Conservation (phyloP, 2,797 vertebrate species). For the Lepilemur ruficaudatus region DNA sequence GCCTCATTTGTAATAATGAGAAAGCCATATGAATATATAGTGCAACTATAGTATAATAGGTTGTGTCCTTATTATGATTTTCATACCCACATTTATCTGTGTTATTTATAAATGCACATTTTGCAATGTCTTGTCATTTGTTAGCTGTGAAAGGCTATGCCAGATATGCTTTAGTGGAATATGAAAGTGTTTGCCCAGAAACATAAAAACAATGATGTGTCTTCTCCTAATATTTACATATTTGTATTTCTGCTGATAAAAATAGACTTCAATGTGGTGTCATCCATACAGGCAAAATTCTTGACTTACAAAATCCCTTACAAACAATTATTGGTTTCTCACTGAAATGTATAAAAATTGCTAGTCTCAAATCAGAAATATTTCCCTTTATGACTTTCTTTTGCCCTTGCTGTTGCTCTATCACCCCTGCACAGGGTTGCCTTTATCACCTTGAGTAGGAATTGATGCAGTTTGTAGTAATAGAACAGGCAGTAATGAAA, state of each 20-base stretch:
- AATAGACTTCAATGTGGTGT: not conserved
- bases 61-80: not conserved
- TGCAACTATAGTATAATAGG: not conserved
- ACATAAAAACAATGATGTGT: conserved; percentile 18
- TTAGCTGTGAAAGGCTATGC: conserved; percentile 68
- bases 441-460: not conserved
- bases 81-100: conserved; percentile 5
- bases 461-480: not conserved
- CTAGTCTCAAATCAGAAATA: not conserved
- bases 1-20: not conserved
- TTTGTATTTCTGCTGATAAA: conserved; percentile 45
- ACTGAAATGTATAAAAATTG: not conserved
- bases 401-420: not conserved
- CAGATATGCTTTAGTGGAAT: conserved; percentile 56
- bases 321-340: not conserved
- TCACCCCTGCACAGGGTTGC: not conserved
- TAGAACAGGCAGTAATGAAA: not conserved
- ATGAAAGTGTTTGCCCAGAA: conserved; percentile 61
- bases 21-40: not conserved
- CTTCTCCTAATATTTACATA: conserved; percentile 42
- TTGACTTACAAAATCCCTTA: not conserved
- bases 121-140: conserved; percentile 78
- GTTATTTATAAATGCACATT: conserved; percentile 77
- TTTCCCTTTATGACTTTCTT: not conserved
- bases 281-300: not conserved